Evolutionary conservation across 1,140 invertebrate genomes (phyloP), one percentile per base, ranked within the genome.

Genomic region (Drosophila orena): DNA sequence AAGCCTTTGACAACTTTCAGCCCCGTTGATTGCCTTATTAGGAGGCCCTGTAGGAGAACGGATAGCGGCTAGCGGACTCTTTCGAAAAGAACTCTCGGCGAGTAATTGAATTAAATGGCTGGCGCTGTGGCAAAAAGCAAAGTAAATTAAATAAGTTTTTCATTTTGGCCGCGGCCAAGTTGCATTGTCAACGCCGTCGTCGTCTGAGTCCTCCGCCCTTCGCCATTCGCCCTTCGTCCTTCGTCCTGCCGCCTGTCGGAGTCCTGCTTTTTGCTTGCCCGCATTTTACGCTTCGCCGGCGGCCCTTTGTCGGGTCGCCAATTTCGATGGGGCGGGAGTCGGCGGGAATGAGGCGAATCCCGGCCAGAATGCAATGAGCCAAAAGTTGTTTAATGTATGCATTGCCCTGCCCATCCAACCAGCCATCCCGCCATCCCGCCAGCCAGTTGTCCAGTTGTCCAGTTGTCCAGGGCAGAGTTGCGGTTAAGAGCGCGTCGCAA

Each of bases 371-470:
- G 88, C 88, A 91, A 91, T 91, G 79, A 91, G 88, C 88, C 88
- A 88, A 91, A 91, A 91, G 88, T 91, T 91, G 88, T 83, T 91
- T 91, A 91, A 91, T 91, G 88, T 91, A 91, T 91, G 83, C 88
- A 89, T 70, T 83, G 85, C 72, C 72, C 37, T 35, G 57, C 54
- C 77, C 46, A 49, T 8, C 46, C 46, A 47, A n/a, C 22, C 46
- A 27, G 37, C 20, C 64, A 40, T 38, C 8, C 34, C 7, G 8
- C 43, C 50, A 46, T 38, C 44, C 27, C 52, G 11, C 12, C 8
- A 37, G n/a, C n/a, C n/a, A n/a, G n/a, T n/a, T n/a, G n/a, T n/a
- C n/a, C n/a, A n/a, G n/a, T n/a, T n/a, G n/a, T 30, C 47, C 35
- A 17, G 42, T 20, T 7, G n/a, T 38, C 43, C 24, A 38, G 60